These are phyloP conservation scores for Drosophila fulvimacula DNA, from an alignment of 2,888 invertebrate genomes.

Conservation along the genomic window DNA sequence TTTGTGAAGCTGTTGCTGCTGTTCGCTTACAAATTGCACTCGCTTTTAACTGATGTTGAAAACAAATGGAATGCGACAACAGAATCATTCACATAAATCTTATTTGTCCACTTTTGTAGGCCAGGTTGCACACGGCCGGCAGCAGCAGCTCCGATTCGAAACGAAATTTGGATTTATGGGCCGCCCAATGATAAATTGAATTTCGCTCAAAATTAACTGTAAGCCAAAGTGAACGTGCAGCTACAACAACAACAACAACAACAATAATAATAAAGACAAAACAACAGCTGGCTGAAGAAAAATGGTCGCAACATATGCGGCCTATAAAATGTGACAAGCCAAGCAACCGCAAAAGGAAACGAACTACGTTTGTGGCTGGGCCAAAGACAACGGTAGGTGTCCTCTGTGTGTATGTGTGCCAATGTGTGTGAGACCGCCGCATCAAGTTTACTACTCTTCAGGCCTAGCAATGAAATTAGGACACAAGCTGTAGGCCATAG, in stretches of 20 bases:
- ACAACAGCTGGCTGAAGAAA: constrained; percentile 44
- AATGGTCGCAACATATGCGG: constrained; percentile 73
- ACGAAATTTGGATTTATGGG: constrained; percentile 73
- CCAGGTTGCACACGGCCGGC: constrained; percentile 20
- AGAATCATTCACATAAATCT: constrained; percentile 65
- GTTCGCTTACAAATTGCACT: constrained; percentile 59
- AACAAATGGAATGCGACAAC: constrained; percentile 59
- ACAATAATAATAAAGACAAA: constrained; percentile 42
- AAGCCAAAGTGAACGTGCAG: constrained; percentile 70
- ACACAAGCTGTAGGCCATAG: constrained; percentile 40
- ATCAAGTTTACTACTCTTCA: constrained; percentile 40
- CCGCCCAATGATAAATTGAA: constrained; percentile 78
- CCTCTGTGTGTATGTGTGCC: constrained; percentile 4
- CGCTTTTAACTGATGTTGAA: constrained; percentile 57
- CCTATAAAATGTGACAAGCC: constrained; percentile 76
- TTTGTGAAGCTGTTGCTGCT: constrained; percentile 20
- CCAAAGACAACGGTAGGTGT: constrained; percentile 58
- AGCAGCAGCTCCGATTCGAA: constrained; percentile 21
- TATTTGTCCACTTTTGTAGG: constrained; percentile 36
- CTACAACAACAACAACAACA: constrained; percentile 47
- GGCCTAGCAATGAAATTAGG: constrained; percentile 70
- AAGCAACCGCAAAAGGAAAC: constrained; percentile 47
- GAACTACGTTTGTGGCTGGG: constrained; percentile 45
- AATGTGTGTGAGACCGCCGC: constrained; percentile 36
- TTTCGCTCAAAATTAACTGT: constrained; percentile 78